A percentile compares a stretch with the other conserved stretches of the same genome.
These are phyloP conservation scores for Troides aeacus DNA, from an alignment of 2,888 invertebrate species.

Conservation along the genomic window DNA sequence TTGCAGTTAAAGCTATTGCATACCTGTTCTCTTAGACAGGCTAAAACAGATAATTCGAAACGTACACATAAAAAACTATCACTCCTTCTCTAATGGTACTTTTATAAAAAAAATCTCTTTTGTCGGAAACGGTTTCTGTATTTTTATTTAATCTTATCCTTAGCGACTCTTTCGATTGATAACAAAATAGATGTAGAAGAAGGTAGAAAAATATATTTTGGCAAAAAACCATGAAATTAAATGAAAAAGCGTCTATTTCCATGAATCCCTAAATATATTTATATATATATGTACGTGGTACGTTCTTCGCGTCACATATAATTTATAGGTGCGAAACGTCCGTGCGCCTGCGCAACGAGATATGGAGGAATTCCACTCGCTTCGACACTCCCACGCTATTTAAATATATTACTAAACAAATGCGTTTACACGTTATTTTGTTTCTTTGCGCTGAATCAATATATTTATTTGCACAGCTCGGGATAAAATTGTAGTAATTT, in stretches of 20 bases:
- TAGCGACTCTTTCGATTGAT: too few species aligned
- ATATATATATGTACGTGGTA: not conserved
- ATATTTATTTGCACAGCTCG: too few species aligned
- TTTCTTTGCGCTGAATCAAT: not conserved
- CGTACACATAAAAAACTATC: too few species aligned
- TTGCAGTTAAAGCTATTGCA: too few species aligned
- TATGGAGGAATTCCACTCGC: slow-evolving; percentile 22
- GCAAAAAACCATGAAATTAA: not conserved
- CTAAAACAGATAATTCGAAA: too few species aligned
- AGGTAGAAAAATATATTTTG: not conserved
- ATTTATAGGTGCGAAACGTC: slow-evolving; percentile 1
- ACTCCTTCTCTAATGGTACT: too few species aligned
- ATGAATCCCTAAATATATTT: slow-evolving; percentile 3
- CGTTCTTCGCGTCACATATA: not conserved
- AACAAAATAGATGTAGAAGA: too few species aligned
- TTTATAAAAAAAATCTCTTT: too few species aligned
- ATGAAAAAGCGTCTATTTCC: not conserved
- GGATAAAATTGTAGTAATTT: too few species aligned
- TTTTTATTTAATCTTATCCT: too few species aligned
- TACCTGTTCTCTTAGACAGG: too few species aligned
- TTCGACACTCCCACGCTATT: slow-evolving; percentile 18
- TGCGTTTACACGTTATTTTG: not conserved
- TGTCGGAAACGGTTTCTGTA: too few species aligned
- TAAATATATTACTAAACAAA: slow-evolving; percentile 22
- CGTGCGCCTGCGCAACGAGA: slow-evolving; percentile 4